A percentile compares a stretch with the other conserved stretches of the same genome.
Evolutionary conservation across 2,113 vertebrate genomes (phyloP).

Genomic region (Scomber japonicus): DNA sequence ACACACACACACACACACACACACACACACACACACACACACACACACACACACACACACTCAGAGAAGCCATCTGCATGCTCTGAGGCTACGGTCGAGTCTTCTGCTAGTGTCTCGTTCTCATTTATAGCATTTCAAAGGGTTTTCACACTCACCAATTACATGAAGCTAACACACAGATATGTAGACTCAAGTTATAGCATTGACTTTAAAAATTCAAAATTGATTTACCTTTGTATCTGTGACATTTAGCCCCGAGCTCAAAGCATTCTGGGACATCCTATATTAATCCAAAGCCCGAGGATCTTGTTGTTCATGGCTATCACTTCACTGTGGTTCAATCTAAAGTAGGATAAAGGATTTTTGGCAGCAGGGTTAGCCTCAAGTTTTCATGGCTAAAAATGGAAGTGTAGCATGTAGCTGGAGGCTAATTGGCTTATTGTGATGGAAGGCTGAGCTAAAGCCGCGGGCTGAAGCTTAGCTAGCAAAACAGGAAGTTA

Average conservation of each 20-base stretch:
- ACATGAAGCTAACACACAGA: background rate
- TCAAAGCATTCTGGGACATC: slow-evolving; percentile 29
- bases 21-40: background rate
- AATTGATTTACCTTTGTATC: background rate
- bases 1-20: background rate
- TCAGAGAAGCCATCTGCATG: slow-evolving; percentile 20
- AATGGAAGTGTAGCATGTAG: slow-evolving; percentile 34
- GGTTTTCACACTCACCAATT: background rate
- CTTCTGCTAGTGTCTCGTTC: background rate
- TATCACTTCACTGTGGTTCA: slow-evolving; percentile 5
- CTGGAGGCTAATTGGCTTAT: background rate
- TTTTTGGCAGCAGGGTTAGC: background rate
- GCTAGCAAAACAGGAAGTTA: background rate
- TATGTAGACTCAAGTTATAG: background rate
- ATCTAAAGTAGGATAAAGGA: slow-evolving; percentile 32
- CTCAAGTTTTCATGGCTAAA: slow-evolving; percentile 21
- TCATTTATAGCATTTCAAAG: background rate
- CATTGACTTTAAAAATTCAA: background rate
- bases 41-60: background rate
- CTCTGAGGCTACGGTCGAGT: slow-evolving; percentile 17
- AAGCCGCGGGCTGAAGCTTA: slow-evolving; percentile 16
- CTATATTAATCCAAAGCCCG: background rate
- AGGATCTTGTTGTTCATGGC: background rate
- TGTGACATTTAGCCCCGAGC: background rate
- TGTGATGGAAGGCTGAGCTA: slow-evolving; percentile 12